Evolutionary conservation across 2,797 vertebrate genomes (phyloP).

Genomic region (Schizopygopsis malacanthus): DNA sequence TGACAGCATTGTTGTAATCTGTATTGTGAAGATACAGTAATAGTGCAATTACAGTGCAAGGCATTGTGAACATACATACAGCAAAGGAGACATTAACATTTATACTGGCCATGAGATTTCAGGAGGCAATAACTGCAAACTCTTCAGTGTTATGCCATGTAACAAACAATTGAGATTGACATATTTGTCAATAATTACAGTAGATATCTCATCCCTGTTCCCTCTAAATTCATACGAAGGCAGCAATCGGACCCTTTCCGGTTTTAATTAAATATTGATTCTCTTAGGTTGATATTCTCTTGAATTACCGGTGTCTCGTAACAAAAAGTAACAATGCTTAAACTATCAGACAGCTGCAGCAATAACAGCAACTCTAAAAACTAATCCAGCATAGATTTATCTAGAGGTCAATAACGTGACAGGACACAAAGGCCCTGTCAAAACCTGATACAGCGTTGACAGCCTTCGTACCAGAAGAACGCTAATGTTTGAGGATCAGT

Average conservation of each 20-base stretch:
- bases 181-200: constrained; percentile 5
- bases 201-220: constrained; percentile 8
- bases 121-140: constrained; percentile 29
- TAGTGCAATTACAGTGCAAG: constrained; percentile 58
- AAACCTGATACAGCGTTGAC: constrained; percentile 30
- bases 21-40: constrained; percentile 43
- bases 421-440: constrained; percentile 4
- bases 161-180: neutral
- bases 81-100: constrained; percentile 54
- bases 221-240: constrained; percentile 3
- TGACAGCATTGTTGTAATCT: constrained; percentile 37
- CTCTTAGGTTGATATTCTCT: neutral
- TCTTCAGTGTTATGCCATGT: neutral
- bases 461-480: neutral
- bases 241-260: neutral
- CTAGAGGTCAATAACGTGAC: neutral
- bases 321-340: constrained; percentile 6
- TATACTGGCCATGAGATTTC: constrained; percentile 41
- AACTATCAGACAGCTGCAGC: neutral
- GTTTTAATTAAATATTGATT: constrained; percentile 15
- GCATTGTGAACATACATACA: constrained; percentile 47
- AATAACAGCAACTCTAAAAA: constrained; percentile 4
- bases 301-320: neutral
- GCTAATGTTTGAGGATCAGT: neutral
- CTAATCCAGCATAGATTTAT: constrained; percentile 42